Evolutionary conservation across 1,140 invertebrate genomes (phyloP).

Genomic region (Pachypsylla venusta): DNA sequence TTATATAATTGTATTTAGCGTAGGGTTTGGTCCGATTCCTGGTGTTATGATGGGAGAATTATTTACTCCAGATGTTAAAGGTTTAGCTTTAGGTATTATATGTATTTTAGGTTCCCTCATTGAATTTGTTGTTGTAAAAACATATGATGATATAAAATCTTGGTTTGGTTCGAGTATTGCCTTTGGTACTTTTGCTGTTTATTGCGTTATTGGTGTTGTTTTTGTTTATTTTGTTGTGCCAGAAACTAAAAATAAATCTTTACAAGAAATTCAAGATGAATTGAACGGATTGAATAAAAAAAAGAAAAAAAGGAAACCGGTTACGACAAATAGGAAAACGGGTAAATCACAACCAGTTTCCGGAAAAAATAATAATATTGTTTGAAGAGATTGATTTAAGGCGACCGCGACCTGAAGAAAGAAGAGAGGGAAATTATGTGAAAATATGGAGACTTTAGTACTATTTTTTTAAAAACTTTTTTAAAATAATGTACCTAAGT

Average conservation of each 20-base stretch:
- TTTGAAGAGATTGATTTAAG: too few species aligned
- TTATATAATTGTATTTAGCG: constrained; percentile 60
- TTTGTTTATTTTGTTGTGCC: constrained; percentile 51
- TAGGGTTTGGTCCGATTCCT: constrained; percentile 63
- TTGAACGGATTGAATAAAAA: constrained; percentile 31
- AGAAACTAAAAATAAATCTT: constrained; percentile 64
- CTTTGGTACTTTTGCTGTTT: constrained; percentile 64
- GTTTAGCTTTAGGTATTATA: constrained; percentile 53
- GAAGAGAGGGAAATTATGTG: too few species aligned
- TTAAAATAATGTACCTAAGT: too few species aligned
- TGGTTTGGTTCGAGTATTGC: constrained; percentile 48
- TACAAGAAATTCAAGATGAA: constrained; percentile 57
- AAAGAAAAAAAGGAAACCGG: constrained; percentile 9
- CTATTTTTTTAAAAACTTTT: too few species aligned
- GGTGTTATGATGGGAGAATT: constrained; percentile 65
- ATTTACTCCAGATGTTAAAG: constrained; percentile 57
- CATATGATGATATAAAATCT: constrained; percentile 43
- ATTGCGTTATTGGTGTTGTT: constrained; percentile 40
- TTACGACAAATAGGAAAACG: neutral
- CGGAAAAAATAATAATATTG: neutral
- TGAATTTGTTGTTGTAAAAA: constrained; percentile 64
- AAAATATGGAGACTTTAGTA: too few species aligned
- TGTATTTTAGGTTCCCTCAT: constrained; percentile 46
- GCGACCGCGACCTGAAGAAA: too few species aligned
- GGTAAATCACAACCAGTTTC: neutral